Conservation (phyloP, 1,140 invertebrate species). For the Kradibia gibbosae region DNA sequence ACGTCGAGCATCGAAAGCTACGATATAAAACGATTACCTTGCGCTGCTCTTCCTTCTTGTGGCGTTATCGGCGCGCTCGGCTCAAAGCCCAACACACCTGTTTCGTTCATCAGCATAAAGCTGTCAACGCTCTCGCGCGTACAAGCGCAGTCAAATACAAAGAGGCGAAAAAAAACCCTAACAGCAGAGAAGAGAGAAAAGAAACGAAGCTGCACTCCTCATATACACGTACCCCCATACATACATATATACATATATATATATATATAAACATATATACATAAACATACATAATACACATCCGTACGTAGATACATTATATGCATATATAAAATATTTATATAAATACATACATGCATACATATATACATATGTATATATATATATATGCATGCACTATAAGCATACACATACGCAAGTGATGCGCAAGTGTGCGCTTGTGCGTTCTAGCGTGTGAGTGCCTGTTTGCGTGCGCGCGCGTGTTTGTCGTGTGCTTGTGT, state of each 20-base stretch:
- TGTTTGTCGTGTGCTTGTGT: too few relatives aligned
- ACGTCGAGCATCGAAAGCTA: constrained; percentile 1
- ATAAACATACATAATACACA: too few relatives aligned
- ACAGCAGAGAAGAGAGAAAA: neutral
- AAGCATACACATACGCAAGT: too few relatives aligned
- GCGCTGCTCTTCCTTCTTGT: neutral
- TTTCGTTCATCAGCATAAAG: constrained; percentile 51
- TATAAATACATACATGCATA: too few relatives aligned
- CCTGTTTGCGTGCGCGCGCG: too few relatives aligned
- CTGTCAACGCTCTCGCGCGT: constrained; percentile 40
- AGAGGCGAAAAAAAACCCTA: neutral
- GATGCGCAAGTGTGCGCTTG: too few relatives aligned
- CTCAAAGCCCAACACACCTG: constrained; percentile 39
- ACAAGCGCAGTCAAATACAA: neutral
- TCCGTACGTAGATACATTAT: neutral
- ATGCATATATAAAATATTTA: neutral
- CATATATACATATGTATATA: constrained; percentile 3
- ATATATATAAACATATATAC: too few relatives aligned
- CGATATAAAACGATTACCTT: constrained; percentile 29
- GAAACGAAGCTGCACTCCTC: neutral
- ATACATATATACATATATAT: neutral
- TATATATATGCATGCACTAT: too few relatives aligned
- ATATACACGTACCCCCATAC: neutral
- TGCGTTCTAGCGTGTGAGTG: too few relatives aligned
- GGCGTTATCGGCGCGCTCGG: constrained; percentile 2